A percentile compares a stretch with the other conserved stretches of the same genome.
Conservation (phyloP, 2,797 vertebrate genomes). For the Myotis myotis region DNA sequence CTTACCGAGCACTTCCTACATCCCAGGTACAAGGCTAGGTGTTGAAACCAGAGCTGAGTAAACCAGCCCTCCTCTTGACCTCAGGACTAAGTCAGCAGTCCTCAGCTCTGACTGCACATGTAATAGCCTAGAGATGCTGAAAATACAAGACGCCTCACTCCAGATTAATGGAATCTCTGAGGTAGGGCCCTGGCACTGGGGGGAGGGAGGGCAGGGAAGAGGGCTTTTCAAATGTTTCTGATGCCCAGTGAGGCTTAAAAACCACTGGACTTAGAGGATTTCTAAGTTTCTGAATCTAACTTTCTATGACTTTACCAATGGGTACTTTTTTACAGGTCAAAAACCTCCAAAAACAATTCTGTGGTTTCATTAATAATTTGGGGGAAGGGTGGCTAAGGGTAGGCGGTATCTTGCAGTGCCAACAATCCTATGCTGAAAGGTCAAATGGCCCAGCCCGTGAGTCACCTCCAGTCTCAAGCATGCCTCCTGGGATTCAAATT, state of each 20-base stretch:
- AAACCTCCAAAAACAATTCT: not conserved
- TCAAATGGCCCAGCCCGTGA: not conserved
- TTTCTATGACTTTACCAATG: not conserved
- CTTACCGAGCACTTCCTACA: too few species aligned
- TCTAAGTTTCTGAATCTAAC: not conserved
- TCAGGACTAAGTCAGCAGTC: not conserved
- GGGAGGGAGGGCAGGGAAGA: accelerated
- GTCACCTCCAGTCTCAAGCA: not conserved
- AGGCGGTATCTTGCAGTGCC: not conserved
- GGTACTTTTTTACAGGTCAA: not conserved
- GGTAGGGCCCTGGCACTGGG: not conserved
- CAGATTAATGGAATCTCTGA: not conserved
- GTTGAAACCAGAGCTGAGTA: not conserved
- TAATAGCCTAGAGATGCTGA: not conserved
- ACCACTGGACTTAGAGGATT: not conserved
- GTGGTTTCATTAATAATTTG: not conserved
- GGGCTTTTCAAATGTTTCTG: not conserved
- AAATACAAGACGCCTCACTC: not conserved
- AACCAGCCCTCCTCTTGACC: not conserved
- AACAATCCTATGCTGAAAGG: not conserved
- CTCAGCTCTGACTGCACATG: not conserved
- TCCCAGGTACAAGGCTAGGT: too few species aligned
- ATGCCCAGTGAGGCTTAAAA: not conserved
- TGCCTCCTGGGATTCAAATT: not conserved
- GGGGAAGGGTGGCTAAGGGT: not conserved